A percentile compares a stretch with the other conserved stretches of the same genome.
phyloP scores from a whole-genome alignment of 2,113 vertebrate genomes.

The Corythaixoides concolor region DNA sequence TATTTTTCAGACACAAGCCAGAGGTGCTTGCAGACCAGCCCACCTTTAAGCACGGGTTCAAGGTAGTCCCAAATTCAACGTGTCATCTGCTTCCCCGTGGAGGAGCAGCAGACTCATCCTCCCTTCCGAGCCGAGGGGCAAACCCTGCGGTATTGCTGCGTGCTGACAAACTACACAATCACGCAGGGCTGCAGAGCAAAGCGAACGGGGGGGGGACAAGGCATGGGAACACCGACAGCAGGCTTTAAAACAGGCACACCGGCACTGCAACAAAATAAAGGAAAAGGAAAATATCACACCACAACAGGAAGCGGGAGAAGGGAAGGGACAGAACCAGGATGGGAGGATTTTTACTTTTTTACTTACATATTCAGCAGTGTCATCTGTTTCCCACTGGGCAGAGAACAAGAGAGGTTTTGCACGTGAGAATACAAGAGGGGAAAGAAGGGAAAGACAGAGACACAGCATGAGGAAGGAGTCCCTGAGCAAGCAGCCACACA shows the following conservation, averaged over 20 bases:
- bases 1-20: not conserved
- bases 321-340: not conserved
- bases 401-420: conserved; percentile 78
- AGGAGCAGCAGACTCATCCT: not conserved
- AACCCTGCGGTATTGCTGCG: conserved; percentile 1
- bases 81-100: not conserved
- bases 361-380: conserved; percentile 98
- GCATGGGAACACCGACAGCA: not conserved
- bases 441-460: conserved; percentile 75
- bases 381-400: conserved; percentile 97
- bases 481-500: conserved; percentile 45
- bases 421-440: conserved; percentile 75
- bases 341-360: conserved; percentile 10
- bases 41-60: not conserved
- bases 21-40: not conserved
- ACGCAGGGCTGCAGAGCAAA: conserved; percentile 7
- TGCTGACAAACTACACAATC: not conserved
- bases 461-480: conserved; percentile 73
- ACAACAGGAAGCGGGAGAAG: conserved; percentile 8
- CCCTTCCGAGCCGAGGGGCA: not conserved
- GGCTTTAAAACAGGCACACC: not conserved
- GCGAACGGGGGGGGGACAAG: not conserved
- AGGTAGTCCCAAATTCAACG: not conserved
- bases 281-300: conserved; percentile 35
- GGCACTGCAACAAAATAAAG: not conserved